These are phyloP conservation scores for Piliocolobus tephrosceles DNA, from an alignment of 2,113 vertebrate species.

Conservation along the genomic window DNA sequence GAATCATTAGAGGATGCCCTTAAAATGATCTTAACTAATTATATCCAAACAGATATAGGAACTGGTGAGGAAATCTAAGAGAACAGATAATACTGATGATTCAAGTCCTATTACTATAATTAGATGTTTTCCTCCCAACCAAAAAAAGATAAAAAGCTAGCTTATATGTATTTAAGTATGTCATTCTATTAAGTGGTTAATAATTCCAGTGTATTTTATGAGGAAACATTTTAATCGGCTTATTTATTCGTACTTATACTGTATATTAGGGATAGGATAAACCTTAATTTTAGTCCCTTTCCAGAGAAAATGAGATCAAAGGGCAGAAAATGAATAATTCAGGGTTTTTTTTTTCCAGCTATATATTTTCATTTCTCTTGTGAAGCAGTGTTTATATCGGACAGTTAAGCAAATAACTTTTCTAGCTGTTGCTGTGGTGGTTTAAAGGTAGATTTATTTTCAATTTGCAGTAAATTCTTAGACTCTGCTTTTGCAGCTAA, in stretches of 20 bases:
- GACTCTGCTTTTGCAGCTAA: neutral
- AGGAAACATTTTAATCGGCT: neutral
- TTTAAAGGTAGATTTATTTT: slow-evolving; percentile 46
- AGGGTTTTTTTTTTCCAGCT: neutral
- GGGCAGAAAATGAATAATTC: neutral
- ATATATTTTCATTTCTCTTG: neutral
- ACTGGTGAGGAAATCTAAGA: neutral
- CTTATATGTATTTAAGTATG: neutral
- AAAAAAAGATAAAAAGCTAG: neutral
- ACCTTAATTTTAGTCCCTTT: neutral
- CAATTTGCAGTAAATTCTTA: slow-evolving; percentile 47
- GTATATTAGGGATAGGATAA: neutral
- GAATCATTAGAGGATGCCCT: neutral
- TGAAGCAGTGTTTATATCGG: neutral
- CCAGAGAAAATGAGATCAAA: slow-evolving; percentile 27
- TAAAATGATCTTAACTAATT: neutral
- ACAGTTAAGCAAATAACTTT: neutral
- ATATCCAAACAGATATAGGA: neutral
- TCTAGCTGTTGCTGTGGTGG: neutral
- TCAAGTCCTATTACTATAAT: neutral
- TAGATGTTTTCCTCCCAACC: neutral
- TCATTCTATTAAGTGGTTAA: neutral
- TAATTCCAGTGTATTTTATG: neutral
- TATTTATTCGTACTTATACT: neutral
- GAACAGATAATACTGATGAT: neutral